Conservation (phyloP, 2,888 invertebrate species). For the Chrysodeixis includens region DNA sequence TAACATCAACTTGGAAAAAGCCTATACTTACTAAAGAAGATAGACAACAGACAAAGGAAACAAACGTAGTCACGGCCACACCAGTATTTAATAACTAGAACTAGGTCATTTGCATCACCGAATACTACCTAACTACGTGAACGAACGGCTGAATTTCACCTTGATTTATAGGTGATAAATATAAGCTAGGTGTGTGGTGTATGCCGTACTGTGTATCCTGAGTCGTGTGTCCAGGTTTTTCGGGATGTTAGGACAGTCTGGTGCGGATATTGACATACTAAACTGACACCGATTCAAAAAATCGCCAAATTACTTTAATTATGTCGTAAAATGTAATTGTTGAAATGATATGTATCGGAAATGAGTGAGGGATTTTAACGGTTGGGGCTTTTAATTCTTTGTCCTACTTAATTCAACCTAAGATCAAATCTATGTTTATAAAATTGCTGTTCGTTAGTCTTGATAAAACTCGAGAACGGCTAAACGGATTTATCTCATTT, state of each 20-base stretch:
- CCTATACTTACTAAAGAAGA: too few relatives aligned
- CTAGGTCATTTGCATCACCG: slow-evolving; percentile 42
- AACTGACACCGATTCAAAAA: background rate
- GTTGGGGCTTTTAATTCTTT: too few relatives aligned
- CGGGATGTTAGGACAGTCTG: background rate
- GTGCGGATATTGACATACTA: background rate
- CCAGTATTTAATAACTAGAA: slow-evolving; percentile 14
- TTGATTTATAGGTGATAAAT: slow-evolving; percentile 49
- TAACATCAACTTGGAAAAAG: too few relatives aligned
- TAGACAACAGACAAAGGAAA: background rate
- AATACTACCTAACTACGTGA: slow-evolving; percentile 22
- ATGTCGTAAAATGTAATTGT: too few relatives aligned
- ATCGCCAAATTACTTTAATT: too few relatives aligned
- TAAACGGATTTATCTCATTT: too few relatives aligned
- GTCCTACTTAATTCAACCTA: too few relatives aligned
- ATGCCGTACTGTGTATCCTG: slow-evolving; percentile 44
- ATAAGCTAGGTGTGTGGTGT: slow-evolving; percentile 24
- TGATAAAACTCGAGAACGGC: too few relatives aligned
- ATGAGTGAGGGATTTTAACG: too few relatives aligned
- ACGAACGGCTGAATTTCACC: slow-evolving; percentile 30
- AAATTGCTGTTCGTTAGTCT: too few relatives aligned
- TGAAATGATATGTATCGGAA: too few relatives aligned
- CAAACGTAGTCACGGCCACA: background rate
- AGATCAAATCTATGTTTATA: too few relatives aligned
- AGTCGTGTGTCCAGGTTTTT: slow-evolving; percentile 26